Evolutionary conservation across 1,140 invertebrate genomes (phyloP).

Genomic region (Hydropsyche tenuis): DNA sequence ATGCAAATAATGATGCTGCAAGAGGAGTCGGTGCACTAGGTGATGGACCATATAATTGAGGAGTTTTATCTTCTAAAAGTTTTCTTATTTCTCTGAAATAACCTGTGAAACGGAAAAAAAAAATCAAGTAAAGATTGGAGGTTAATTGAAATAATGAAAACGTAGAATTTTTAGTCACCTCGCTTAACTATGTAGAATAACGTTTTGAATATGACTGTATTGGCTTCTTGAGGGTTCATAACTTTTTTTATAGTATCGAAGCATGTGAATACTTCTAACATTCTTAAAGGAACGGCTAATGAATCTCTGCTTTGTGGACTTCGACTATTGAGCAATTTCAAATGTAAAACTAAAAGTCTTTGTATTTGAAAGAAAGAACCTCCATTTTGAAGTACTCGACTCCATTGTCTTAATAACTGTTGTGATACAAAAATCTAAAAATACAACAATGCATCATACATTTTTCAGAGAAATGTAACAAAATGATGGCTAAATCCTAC

Average conservation of each 20-base stretch:
- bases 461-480: too few species aligned
- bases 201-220: slow-evolving; percentile 56
- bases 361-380: slow-evolving; percentile 67
- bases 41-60: slow-evolving; percentile 73
- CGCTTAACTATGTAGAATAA: slow-evolving; percentile 58
- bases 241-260: slow-evolving; percentile 62
- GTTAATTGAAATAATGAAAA: slow-evolving; percentile 16
- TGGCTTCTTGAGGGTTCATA: slow-evolving; percentile 58
- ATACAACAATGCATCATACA: slow-evolving; percentile 40
- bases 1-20: slow-evolving; percentile 74
- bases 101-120: slow-evolving; percentile 55
- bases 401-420: slow-evolving; percentile 66
- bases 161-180: slow-evolving; percentile 50
- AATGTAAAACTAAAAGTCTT: slow-evolving; percentile 66
- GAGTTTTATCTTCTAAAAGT: slow-evolving; percentile 75
- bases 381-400: slow-evolving; percentile 63
- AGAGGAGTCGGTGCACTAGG: slow-evolving; percentile 76
- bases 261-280: slow-evolving; percentile 80
- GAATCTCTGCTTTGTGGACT: slow-evolving; percentile 58
- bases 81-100: slow-evolving; percentile 78
- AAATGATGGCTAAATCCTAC: too few species aligned
- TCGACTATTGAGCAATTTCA: slow-evolving; percentile 56
- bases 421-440: slow-evolving; percentile 67
- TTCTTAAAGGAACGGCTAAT: slow-evolving; percentile 77
- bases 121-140: not conserved